Evolutionary conservation across 2,113 vertebrate species (phyloP).

Genomic region (Peucedramus taeniatus): DNA sequence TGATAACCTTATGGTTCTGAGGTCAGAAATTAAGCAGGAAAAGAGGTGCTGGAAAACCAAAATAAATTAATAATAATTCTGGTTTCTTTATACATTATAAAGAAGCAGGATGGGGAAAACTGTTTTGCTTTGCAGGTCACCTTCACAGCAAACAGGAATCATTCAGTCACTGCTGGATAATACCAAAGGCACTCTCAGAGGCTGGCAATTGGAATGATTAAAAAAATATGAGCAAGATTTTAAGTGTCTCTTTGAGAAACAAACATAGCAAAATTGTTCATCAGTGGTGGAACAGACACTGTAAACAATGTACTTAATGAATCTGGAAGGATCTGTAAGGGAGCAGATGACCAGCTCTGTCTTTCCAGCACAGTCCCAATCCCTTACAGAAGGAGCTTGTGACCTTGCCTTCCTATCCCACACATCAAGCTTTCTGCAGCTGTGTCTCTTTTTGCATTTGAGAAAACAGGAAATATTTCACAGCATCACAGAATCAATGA

Average conservation of each 20-base stretch:
- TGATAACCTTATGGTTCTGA: neutral
- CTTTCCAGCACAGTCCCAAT: neutral
- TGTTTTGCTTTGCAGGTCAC: neutral
- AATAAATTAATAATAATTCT: neutral
- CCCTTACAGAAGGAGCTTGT: neutral
- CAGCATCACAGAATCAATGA: neutral
- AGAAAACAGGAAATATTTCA: neutral
- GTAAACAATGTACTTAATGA: neutral
- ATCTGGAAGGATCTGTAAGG: neutral
- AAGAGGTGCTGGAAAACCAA: neutral
- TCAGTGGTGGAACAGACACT: neutral
- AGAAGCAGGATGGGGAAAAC: neutral
- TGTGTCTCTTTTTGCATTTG: neutral
- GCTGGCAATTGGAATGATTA: neutral
- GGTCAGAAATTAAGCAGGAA: neutral
- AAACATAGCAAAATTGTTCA: conserved; percentile 7
- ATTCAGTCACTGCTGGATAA: neutral
- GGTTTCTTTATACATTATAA: neutral
- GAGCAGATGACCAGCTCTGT: neutral
- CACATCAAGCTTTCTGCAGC: neutral
- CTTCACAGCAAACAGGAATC: neutral
- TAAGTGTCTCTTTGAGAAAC: neutral
- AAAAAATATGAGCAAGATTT: conserved; percentile 4
- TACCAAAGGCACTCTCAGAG: neutral
- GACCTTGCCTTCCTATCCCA: neutral